Percentiles rank a stretch among this genome's conserved stretches.
These are phyloP conservation scores for Dinomys branickii DNA, from an alignment of 2,113 vertebrate genomes.

Conservation along the genomic window DNA sequence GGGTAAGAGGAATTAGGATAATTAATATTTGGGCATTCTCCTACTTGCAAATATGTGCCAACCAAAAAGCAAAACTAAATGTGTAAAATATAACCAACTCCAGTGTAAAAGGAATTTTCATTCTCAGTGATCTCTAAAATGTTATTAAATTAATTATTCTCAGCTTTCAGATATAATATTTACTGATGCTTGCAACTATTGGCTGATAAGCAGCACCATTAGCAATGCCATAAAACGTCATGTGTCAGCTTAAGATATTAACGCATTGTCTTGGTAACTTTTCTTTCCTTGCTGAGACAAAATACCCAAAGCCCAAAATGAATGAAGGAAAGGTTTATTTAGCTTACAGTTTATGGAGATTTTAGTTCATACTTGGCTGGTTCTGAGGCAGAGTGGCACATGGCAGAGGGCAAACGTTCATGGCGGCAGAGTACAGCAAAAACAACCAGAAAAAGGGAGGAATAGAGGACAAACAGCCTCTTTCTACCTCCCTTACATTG, in stretches of 20 bases:
- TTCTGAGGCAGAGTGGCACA: no score
- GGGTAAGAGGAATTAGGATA: slow-evolving; percentile 27
- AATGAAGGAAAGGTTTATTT: no score
- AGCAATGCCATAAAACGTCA: not conserved
- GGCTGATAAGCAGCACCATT: slow-evolving; percentile 11
- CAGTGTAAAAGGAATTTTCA: slow-evolving; percentile 42
- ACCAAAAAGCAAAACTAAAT: slow-evolving; percentile 48
- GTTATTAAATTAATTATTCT: slow-evolving; percentile 40
- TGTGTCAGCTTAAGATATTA: not conserved
- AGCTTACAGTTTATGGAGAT: no score
- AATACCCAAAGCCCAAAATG: no score
- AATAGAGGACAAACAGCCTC: no score
- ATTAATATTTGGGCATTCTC: slow-evolving; percentile 34
- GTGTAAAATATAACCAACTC: slow-evolving; percentile 30
- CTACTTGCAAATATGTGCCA: slow-evolving; percentile 38
- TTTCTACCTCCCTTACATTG: no score
- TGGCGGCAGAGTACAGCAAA: no score
- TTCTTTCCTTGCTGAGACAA: no score
- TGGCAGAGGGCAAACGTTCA: no score
- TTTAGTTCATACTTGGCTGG: no score
- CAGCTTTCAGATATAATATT: slow-evolving; percentile 19
- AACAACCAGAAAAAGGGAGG: no score
- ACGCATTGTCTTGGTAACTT: no score
- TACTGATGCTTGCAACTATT: not conserved
- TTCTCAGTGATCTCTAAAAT: slow-evolving; percentile 34